Evolutionary conservation across 2,797 vertebrate species (phyloP).

Genomic region (Avahi laniger): DNA sequence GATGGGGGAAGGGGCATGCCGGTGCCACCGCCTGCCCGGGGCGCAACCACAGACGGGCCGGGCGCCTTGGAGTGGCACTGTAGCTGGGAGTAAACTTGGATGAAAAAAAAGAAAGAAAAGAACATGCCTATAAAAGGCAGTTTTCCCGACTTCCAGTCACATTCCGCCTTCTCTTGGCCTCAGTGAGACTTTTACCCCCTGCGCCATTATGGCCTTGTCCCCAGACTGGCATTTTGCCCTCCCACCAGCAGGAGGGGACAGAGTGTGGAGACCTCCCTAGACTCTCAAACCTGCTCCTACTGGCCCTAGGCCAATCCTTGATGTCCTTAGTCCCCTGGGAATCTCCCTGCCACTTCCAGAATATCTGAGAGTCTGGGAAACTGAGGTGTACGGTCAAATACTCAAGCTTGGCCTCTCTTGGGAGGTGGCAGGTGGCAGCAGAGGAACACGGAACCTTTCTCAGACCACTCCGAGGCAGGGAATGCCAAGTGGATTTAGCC

Average conservation of each 20-base stretch:
- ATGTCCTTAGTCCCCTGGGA: constrained; percentile 39
- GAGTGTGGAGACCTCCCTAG: constrained; percentile 57
- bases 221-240: constrained; percentile 70
- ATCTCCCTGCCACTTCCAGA: not conserved
- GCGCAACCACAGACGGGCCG: not conserved
- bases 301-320: constrained; percentile 54
- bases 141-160: not conserved
- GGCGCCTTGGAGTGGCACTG: not conserved
- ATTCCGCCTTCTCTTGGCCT: constrained; percentile 47
- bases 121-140: constrained; percentile 53
- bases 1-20: constrained; percentile 24
- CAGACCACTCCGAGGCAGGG: not conserved
- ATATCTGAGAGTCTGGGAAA: not conserved
- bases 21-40: not conserved
- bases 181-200: constrained; percentile 41
- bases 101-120: not conserved
- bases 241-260: constrained; percentile 77
- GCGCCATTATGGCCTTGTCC: constrained; percentile 56
- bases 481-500: not conserved
- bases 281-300: constrained; percentile 41
- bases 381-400: not conserved
- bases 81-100: not conserved
- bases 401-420: not conserved
- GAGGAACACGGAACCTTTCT: not conserved
- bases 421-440: not conserved